Base-by-base conservation (phyloP, 2,797 vertebrate species). In the Champsocephalus gunnari region DNA sequence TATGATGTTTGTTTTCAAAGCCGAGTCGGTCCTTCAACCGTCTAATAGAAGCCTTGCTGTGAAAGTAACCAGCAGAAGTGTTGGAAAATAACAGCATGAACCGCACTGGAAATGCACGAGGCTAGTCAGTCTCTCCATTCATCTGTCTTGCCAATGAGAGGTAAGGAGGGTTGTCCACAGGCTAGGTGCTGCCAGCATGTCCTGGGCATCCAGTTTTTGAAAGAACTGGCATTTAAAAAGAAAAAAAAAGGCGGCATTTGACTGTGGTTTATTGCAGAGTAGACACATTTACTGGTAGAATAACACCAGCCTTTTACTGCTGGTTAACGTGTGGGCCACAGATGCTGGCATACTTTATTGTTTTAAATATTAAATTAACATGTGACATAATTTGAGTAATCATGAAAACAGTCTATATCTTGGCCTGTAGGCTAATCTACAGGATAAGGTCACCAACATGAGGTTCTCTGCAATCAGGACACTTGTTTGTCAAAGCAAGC, bases 61-160 rank as follows among this genome's bases (percentile, higher is more conserved):
- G 0, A 63, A 80, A 77, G 57, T 13, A 48, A 69, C 60, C 60
- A 49, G 60, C 16, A 44, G 41, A 62, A 44, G 72, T 12, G 19
- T 5, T 64, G 82, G 76, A 84, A 84, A 87, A 80, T 70, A 78
- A 73, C 44, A 68, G 68, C 68, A 69, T 48, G 49, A 71, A 70
- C 66, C 34, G 17, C 74, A 44, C 66, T 73, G 82, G 75, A 86
- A 82, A 84, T 62, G 72, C 64, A 44, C 16, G 19, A 71, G 12
- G 43, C 63, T 81, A 51, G 44, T 57, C 44, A 75, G 67, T 63
- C 59, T 81, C 75, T 78, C 60, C 72, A 77, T 82, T 82, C 71
- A 84, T 77, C 51, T 12, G 53, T 55, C 24, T n/a, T 50, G 55
- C 78, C 66, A 62, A 3, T 14, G 49, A 76, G 66, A 70, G 66